These are phyloP conservation scores for Campoletis sonorensis DNA, from an alignment of 1,140 invertebrate species.

Conservation along the genomic window DNA sequence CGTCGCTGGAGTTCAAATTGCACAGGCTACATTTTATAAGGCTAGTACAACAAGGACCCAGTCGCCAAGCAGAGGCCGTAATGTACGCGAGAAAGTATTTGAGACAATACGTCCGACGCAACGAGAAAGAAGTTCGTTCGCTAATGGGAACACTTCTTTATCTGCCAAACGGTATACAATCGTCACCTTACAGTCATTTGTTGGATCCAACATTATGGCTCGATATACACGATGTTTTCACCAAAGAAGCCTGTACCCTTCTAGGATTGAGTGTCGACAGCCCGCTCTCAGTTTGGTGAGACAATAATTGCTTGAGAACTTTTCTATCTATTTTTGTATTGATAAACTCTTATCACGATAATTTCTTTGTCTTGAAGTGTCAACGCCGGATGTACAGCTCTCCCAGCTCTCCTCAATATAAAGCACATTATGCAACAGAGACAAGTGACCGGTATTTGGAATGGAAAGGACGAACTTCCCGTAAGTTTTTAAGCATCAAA, in stretches of 20 bases:
- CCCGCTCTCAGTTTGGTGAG: conserved; percentile 84
- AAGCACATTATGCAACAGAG: conserved; percentile 97
- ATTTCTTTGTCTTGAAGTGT: conserved; percentile 78
- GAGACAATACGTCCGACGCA: conserved; percentile 86
- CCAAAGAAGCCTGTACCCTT: conserved; percentile 93
- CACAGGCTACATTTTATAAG: conserved; percentile 86
- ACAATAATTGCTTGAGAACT: conserved; percentile 1
- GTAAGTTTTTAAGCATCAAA: conserved; percentile 77
- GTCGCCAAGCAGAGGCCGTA: conserved; percentile 87
- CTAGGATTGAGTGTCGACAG: conserved; percentile 93
- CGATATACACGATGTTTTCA: conserved; percentile 89
- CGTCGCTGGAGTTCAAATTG: conserved; percentile 91
- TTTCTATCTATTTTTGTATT: background rate
- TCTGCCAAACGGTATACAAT: conserved; percentile 86
- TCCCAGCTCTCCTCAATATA: conserved; percentile 95
- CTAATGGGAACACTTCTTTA: conserved; percentile 93
- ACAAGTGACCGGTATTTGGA: conserved; percentile 96
- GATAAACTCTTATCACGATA: conserved; percentile 1
- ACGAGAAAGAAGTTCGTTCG: conserved; percentile 92
- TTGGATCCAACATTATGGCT: conserved; percentile 89
- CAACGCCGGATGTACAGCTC: conserved; percentile 93
- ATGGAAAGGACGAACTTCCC: conserved; percentile 95
- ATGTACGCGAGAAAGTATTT: conserved; percentile 91
- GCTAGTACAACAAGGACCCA: conserved; percentile 82
- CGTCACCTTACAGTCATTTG: conserved; percentile 89